Evolutionary conservation across 2,797 vertebrate species (phyloP), one percentile per base, ranked within the genome.

Genomic region (Nannoperca australis): DNA sequence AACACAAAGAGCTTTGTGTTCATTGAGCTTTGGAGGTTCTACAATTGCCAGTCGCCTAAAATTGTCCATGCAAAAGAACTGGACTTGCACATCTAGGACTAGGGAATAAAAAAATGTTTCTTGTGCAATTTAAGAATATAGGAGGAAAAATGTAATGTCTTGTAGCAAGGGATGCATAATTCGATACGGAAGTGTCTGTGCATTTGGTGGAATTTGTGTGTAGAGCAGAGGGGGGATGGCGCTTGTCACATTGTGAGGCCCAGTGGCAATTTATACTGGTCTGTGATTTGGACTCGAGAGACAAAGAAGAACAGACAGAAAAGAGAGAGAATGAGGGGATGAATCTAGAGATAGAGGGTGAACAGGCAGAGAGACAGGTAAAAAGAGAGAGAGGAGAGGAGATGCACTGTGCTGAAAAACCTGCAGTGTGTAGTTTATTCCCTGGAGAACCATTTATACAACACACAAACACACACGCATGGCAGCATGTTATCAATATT

Each of bases 401-500:
- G 69, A 44, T 64, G 64, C 38, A 49, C 24, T 54, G 59, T 24
- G 67, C 62, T 36, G 69, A 73, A 82, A 58, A 87, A 67, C 71
- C 77, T 79, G 78, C 71, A 70, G 81, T 76, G 70, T 87, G 70
- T 77, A 56, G 72, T 51, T 70, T 55, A 70, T 77, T 81, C 91
- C 85, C 81, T 9, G 22, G 76, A 78, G 83, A 85, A 24, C 51
- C 67, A 84, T 81, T 89, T 84, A 79, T 27, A 60, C 67, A 51
- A 71, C 60, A 59, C 56, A 53, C n/a, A 47, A 63, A 55, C 24
- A 51, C 55, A 65, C 70, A 73, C 66, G 65, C 56, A 62, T 22
- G 51, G 84, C 53, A 64, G 58, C 65, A 83, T 82, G 85, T 81
- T 92, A 91, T 92, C 85, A 91, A 87, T 89, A 90, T 79, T 83